Evolutionary conservation across 1,140 invertebrate species (phyloP).

Genomic region (Drepana arcuata): DNA sequence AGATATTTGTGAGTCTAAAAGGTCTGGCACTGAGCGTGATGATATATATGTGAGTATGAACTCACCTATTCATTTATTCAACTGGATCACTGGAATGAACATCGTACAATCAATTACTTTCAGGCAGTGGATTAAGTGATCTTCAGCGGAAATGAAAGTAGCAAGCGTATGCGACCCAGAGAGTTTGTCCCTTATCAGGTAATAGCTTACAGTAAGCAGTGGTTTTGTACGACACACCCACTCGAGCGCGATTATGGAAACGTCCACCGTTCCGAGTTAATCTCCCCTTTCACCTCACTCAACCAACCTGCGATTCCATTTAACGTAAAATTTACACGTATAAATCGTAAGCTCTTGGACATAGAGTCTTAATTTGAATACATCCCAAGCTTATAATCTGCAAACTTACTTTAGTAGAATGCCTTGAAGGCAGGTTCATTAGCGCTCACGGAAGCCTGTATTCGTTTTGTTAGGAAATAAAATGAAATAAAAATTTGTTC

Average conservation of each 20-base stretch:
- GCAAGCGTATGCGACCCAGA: too few species aligned
- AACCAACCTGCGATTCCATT: background rate
- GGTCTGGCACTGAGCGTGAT: too few species aligned
- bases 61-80: too few species aligned
- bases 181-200: too few species aligned
- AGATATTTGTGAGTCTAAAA: too few species aligned
- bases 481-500: conserved; percentile 25
- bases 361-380: conserved; percentile 9
- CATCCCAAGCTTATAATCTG: conserved; percentile 4
- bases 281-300: conserved; percentile 11
- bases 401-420: conserved; percentile 14
- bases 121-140: too few species aligned
- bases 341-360: background rate
- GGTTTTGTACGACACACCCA: conserved; percentile 6
- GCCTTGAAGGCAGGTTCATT: conserved; percentile 29
- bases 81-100: too few species aligned
- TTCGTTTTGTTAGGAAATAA: conserved; percentile 23
- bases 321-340: too few species aligned
- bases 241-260: conserved; percentile 14
- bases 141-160: too few species aligned
- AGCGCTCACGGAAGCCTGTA: conserved; percentile 22
- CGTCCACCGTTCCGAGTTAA: conserved; percentile 12
- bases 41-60: too few species aligned
- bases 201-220: too few species aligned
- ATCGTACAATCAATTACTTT: too few species aligned